A percentile compares a stretch with the other conserved stretches of the same genome.
phyloP scores from a whole-genome alignment of 2,797 vertebrate species.

The Trachops cirrhosus region DNA sequence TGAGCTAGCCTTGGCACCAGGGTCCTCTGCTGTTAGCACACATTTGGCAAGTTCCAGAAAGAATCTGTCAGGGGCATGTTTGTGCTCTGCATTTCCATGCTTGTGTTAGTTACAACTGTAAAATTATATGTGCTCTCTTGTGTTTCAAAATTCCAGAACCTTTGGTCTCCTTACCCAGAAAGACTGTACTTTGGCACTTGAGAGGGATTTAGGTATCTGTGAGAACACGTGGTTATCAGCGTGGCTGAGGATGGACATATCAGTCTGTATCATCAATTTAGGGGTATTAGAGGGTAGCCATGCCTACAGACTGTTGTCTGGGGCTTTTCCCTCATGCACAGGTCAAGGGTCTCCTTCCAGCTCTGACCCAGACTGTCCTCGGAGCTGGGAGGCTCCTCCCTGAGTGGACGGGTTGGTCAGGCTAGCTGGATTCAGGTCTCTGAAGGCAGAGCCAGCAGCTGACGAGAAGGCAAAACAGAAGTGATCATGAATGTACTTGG shows the following conservation, averaged over 20 bases:
- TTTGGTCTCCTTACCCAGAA: constrained; percentile 18
- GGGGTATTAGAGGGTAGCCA: neutral
- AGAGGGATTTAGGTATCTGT: neutral
- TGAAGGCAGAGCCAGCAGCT: neutral
- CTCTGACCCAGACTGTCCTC: neutral
- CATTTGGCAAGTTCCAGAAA: neutral
- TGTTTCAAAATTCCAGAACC: constrained; percentile 1
- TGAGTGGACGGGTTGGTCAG: neutral
- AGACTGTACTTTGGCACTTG: neutral
- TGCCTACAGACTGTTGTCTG: neutral
- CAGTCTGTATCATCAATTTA: neutral
- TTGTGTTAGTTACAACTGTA: neutral
- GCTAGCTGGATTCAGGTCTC: neutral
- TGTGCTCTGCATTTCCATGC: neutral
- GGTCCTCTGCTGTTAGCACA: neutral
- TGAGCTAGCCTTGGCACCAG: neutral
- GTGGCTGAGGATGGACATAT: neutral
- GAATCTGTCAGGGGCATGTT: neutral
- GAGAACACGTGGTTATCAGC: neutral
- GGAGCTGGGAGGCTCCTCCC: neutral
- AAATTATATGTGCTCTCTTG: neutral
- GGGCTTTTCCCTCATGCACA: neutral
- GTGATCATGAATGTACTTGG: neutral
- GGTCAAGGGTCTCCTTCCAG: neutral
- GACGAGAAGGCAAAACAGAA: constrained; percentile 35